Evolutionary conservation across 2,888 invertebrate species (phyloP), one percentile per base, ranked within the genome.

Genomic region (Dasysyrphus tricinctus): DNA sequence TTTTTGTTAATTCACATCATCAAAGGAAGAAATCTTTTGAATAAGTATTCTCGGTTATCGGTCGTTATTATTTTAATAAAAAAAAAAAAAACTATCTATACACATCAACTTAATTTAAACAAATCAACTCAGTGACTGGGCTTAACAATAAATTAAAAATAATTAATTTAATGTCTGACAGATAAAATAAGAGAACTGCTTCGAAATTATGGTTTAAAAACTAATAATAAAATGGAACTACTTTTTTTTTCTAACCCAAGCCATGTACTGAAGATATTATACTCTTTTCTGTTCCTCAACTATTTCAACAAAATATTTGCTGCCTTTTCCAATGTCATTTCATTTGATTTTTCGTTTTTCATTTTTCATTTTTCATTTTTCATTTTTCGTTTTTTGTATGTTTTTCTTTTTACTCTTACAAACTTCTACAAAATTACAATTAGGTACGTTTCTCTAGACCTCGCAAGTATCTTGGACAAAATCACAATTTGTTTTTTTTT

Each of bases 401-500:
- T 32, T 42, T 54, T 67, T 49, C 65, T 75, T 44, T 44, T 32
- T 73, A 42, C 19, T 75, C 72, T 74, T 86, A 86, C 86, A 86
- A 86, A 86, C 86, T 75, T 77, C 78, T 86, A 86, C 86, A 86
- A 86, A 86, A 86, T 86, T 86, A 86, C 86, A 86, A 86, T 86
- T 75, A 86, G 86, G 86, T 86, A 86, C 86, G 65, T 82, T 86
- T 86, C 86, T 82, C 86, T 78, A 86, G 86, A 86, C 69, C 86
- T 65, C 74, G 59, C 86, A 82, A 86, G 82, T 86, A 82, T 86
- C 82, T 82, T 86, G 86, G 82, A 86, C 86, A 82, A 86, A 86
- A 86, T 86, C 86, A 86, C 86, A 86, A 79, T 86, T 86, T 79
- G 74, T 86, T 72, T 74, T 37, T 83, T 74, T 67, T 42, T 79